Evolutionary conservation across 2,888 invertebrate genomes (phyloP).

Genomic region (Xestia c-nigrum): DNA sequence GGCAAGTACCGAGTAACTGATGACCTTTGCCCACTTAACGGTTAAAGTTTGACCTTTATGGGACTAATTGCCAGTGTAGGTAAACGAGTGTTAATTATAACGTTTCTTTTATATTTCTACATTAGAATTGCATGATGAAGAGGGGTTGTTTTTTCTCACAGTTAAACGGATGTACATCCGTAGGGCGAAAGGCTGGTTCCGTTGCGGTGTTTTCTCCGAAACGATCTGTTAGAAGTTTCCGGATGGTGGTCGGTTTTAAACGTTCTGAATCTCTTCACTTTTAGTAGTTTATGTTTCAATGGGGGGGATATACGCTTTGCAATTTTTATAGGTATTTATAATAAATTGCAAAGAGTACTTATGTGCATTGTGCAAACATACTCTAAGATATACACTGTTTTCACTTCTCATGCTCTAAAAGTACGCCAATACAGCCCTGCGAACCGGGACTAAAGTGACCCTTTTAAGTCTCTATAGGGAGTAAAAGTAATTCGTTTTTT

Average conservation of each 20-base stretch:
- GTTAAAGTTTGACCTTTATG: constrained; percentile 5
- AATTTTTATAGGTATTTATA: background rate
- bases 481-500: too few species aligned
- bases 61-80: background rate
- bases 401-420: too few species aligned
- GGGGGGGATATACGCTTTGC: too few species aligned
- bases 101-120: background rate
- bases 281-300: background rate
- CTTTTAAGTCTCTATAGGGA: too few species aligned
- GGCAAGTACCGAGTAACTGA: background rate
- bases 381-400: too few species aligned
- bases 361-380: too few species aligned
- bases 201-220: constrained; percentile 14
- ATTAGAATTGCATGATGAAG: constrained; percentile 13
- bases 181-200: constrained; percentile 26
- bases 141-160: constrained; percentile 50
- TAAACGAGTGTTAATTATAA: background rate
- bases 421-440: too few species aligned
- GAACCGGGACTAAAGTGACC: too few species aligned
- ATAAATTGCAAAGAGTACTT: too few species aligned
- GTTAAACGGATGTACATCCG: constrained; percentile 50
- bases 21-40: constrained; percentile 3
- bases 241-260: background rate
- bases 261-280: background rate
- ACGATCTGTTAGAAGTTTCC: background rate